Evolutionary conservation across 2,797 vertebrate species (phyloP), one percentile per base, ranked within the genome.

Genomic region (Rhinatrema bivittatum): DNA sequence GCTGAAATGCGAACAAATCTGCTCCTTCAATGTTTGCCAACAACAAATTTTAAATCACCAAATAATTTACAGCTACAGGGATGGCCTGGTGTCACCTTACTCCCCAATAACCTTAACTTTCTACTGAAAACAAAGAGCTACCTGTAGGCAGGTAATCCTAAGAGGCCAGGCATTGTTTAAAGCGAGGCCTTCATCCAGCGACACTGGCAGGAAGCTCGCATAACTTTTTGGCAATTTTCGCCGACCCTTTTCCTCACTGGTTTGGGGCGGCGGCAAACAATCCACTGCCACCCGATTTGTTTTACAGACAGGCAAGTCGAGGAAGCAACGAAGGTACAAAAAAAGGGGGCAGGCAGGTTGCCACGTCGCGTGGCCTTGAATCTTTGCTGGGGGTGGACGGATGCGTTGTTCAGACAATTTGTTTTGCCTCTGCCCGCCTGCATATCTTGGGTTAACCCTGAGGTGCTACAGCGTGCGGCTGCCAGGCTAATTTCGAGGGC

Each of bases 51-150:
- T 31, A 16, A 36, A 36, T 45, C 62, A 58, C 53, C 58, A 52
- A 52, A n/a, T n/a, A n/a, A n/a, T 65, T 64, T 50, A 32, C 48
- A 44, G 24, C 39, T 12, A 38, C 18, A 42, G 19, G 38, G 42
- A 57, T 56, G 39, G 9, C 21, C 12, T 16, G 45, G 59, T 65
- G 64, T 78, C 75, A 61, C 60, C 64, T 72, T 76, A 62, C 61
- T 65, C 34, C 58, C 50, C n/a, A 17, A 52, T 52, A 53, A 42
- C 62, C 69, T 69, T 62, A 62, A 67, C 62, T 68, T n/a, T 67
- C 57, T 32, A 29, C 25, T 49, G 57, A 48, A 60, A 38, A 83
- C 82, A 85, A 82, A 81, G 79, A 51, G 31, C 56, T 63, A 72
- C 56, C 66, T 82, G 76, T 84, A 39, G 59, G 62, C 50, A 60